Conservation (phyloP, 2,888 invertebrate genomes). For the Polydrusus pterygomalis region DNA sequence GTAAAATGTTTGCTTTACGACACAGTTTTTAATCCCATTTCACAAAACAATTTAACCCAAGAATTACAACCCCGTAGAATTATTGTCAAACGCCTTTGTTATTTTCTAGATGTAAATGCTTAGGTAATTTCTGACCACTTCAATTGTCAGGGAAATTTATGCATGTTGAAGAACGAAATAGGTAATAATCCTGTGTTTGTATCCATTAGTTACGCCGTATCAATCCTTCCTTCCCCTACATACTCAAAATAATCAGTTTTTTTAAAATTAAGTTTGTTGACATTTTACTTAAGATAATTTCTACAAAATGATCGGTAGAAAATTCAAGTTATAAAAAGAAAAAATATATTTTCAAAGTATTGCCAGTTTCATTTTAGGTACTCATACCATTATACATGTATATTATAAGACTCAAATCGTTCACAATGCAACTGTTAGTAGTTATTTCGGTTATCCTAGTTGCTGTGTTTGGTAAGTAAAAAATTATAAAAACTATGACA, state of each 20-base stretch:
- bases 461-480: slow-evolving; percentile 5
- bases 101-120: no score
- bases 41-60: no score
- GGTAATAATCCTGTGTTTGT: no score
- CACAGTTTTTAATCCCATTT: no score
- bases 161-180: no score
- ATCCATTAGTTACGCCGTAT: no score
- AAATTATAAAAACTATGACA: not conserved
- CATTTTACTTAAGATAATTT: slow-evolving; percentile 4
- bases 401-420: not conserved
- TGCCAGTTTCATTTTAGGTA: not conserved
- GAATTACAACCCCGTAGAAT: no score
- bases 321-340: not conserved
- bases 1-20: no score
- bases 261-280: not conserved
- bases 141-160: no score
- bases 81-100: no score
- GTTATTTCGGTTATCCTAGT: not conserved
- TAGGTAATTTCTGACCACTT: no score
- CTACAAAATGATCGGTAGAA: not conserved
- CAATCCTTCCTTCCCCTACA: not conserved
- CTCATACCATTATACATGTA: no score
- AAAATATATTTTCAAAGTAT: not conserved
- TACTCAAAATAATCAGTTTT: not conserved
- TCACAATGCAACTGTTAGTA: not conserved